These are phyloP conservation scores for Kryptopterus vitreolus DNA, from an alignment of 2,797 vertebrate genomes.

Conservation along the genomic window DNA sequence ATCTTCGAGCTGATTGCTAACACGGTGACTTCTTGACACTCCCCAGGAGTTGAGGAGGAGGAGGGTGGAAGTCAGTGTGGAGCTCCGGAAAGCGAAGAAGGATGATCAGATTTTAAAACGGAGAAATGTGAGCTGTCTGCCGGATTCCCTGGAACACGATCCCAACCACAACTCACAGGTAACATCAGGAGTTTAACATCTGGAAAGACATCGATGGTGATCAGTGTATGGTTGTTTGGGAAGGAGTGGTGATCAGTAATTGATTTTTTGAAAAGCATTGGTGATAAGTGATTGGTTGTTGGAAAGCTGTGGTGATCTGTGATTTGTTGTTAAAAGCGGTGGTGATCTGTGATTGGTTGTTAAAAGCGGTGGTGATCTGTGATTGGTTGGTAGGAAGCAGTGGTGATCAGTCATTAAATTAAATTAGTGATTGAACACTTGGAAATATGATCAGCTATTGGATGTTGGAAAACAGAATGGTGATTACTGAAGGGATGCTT, in stretches of 20 bases:
- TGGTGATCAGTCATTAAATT: too few relatives aligned
- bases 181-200: background rate
- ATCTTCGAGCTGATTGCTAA: too few relatives aligned
- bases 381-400: too few relatives aligned
- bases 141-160: conserved; percentile 79
- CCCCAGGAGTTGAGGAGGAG: conserved; percentile 84
- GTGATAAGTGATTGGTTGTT: background rate
- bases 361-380: too few relatives aligned
- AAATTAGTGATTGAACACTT: too few relatives aligned
- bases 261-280: background rate
- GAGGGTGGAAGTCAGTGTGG: conserved; percentile 86
- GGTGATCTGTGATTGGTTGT: background rate
- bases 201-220: background rate
- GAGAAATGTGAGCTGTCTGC: conserved; percentile 81
- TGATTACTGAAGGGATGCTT: too few relatives aligned
- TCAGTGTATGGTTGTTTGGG: background rate
- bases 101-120: conserved; percentile 91
- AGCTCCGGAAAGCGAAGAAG: conserved; percentile 90
- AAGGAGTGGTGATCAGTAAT: background rate
- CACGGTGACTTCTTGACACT: background rate
- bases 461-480: too few relatives aligned
- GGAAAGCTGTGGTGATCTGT: background rate
- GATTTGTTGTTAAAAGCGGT: too few relatives aligned
- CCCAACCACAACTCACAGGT: conserved; percentile 76
- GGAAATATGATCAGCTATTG: too few relatives aligned